A percentile compares a stretch with the other conserved stretches of the same genome.
These are phyloP conservation scores for Dendronephthya gigantea DNA, from an alignment of 64 coral and sea anemone genomes.

Conservation along the genomic window DNA sequence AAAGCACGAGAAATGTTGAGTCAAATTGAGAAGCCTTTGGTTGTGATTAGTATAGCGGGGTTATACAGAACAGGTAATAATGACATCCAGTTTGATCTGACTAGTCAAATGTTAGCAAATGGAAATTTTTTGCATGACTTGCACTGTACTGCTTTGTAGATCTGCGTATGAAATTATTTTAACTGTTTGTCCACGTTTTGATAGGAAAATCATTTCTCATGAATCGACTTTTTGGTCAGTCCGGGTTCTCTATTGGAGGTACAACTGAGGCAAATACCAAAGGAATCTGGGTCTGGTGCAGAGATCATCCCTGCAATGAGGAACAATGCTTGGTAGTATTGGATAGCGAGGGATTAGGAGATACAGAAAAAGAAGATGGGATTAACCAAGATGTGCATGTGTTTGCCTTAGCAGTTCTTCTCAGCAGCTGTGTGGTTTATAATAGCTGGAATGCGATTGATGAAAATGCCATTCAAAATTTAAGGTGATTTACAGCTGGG, in stretches of 20 bases:
- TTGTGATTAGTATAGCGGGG: constrained; percentile 5
- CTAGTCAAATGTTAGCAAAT: no score
- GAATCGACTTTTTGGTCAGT: neutral
- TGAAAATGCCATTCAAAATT: constrained; percentile 11
- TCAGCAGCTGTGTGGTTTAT: constrained; percentile 4
- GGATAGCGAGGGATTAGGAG: constrained; percentile 1
- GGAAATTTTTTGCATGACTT: no score
- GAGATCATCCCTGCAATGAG: neutral
- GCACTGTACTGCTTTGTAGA: no score
- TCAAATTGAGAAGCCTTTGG: neutral
- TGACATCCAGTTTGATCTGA: neutral
- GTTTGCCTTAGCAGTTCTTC: neutral
- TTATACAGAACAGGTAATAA: neutral
- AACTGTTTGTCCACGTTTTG: no score
- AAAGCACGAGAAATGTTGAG: neutral
- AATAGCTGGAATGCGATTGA: constrained; percentile 19
- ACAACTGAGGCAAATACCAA: neutral
- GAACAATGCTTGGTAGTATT: neutral
- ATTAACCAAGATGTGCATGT: constrained; percentile 17
- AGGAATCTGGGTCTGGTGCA: constrained; percentile 13
- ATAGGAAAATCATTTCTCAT: constrained; percentile 4
- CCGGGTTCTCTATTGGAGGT: neutral
- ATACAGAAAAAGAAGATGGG: constrained; percentile 19
- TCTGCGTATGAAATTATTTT: no score
- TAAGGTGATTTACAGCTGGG: neutral